Conservation (phyloP, 2,888 invertebrate species). For the Agrochola lota region DNA sequence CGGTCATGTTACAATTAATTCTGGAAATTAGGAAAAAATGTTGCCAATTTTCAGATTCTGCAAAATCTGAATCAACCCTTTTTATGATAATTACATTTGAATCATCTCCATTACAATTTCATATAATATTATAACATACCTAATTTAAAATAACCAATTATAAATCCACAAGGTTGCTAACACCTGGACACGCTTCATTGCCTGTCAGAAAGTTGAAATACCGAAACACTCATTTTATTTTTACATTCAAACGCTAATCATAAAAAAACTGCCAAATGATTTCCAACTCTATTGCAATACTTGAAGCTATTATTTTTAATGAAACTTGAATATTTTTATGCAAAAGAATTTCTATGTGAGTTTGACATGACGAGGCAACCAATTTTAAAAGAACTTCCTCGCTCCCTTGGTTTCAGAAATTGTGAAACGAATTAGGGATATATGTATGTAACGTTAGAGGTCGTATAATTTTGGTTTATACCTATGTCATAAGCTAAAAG, state of each 20-base stretch:
- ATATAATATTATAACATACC: neutral
- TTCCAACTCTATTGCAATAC: conserved; percentile 59
- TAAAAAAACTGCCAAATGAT: conserved; percentile 45
- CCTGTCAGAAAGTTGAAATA: conserved; percentile 72
- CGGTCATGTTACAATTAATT: neutral
- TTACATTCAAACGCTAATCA: conserved; percentile 62
- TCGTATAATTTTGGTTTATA: conserved; percentile 65
- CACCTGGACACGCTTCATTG: conserved; percentile 74
- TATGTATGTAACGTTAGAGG: conserved; percentile 69
- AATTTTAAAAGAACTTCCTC: conserved; percentile 56
- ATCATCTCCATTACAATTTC: conserved; percentile 8
- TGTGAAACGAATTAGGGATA: conserved; percentile 47
- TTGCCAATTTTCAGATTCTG: neutral
- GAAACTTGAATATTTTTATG: conserved; percentile 54
- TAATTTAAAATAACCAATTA: conserved; percentile 45
- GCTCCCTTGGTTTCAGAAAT: conserved; percentile 29
- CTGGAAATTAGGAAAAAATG: neutral
- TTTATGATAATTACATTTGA: conserved; percentile 4
- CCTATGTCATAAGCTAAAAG: conserved; percentile 39
- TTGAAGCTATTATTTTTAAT: conserved; percentile 40
- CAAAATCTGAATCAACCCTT: neutral
- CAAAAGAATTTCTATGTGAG: conserved; percentile 65
- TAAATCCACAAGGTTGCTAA: conserved; percentile 52
- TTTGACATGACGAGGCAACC: conserved; percentile 55
- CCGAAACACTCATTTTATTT: conserved; percentile 66